Evolutionary conservation across 2,113 vertebrate species (phyloP).

Genomic region (Oriolus oriolus): DNA sequence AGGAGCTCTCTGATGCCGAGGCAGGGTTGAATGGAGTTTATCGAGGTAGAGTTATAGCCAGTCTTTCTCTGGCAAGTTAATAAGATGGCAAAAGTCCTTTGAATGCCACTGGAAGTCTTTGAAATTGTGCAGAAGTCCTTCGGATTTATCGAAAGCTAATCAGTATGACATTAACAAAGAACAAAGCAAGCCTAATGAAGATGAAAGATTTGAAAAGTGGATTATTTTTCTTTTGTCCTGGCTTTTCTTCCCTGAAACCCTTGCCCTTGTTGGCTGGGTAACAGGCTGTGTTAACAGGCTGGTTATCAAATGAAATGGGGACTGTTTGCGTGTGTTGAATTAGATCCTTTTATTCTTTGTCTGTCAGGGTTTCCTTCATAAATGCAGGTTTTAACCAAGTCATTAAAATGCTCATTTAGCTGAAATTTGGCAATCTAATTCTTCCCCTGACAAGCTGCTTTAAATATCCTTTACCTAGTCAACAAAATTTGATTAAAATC

Average conservation of each 20-base stretch:
- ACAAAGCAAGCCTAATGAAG: constrained; percentile 47
- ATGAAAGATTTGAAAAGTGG: constrained; percentile 22
- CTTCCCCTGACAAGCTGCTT: neutral
- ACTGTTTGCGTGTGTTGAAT: neutral
- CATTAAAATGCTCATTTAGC: neutral
- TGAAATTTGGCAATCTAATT: neutral
- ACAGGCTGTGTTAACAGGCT: neutral
- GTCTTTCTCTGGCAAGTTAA: neutral
- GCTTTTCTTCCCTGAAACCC: neutral
- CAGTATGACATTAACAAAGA: constrained; percentile 28
- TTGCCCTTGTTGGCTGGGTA: constrained; percentile 11
- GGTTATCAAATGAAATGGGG: neutral
- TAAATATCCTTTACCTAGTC: constrained; percentile 16
- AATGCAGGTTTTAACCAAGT: neutral
- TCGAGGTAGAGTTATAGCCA: neutral
- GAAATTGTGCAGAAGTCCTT: constrained; percentile 33
- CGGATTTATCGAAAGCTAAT: constrained; percentile 20
- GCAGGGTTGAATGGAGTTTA: neutral
- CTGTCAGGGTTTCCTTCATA: neutral
- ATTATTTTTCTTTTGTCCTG: neutral
- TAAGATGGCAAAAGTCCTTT: neutral
- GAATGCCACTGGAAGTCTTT: neutral
- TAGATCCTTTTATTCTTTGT: neutral
- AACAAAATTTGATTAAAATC: constrained; percentile 34
- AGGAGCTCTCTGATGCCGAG: neutral